These are phyloP conservation scores for Pristionchus fissidentatus DNA, from an alignment of 2,888 invertebrate genomes.

Conservation along the genomic window DNA sequence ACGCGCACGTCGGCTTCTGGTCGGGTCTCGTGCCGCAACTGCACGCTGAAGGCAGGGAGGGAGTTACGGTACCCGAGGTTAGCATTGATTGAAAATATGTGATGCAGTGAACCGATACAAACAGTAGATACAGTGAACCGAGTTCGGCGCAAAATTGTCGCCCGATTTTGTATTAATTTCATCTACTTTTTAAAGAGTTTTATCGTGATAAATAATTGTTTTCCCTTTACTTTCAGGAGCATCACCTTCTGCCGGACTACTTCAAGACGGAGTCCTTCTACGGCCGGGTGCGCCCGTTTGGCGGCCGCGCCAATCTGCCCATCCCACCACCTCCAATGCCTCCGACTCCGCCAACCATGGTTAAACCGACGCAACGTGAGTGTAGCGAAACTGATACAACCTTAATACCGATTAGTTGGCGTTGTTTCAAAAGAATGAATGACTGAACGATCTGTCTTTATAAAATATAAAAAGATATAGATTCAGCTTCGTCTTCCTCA, in stretches of 20 bases:
- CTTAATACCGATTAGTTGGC: no score
- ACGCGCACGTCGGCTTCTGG: conserved; percentile 74
- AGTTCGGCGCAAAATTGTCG: background rate
- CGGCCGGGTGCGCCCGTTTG: conserved; percentile 71
- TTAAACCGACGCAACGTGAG: conserved; percentile 61
- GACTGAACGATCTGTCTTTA: no score
- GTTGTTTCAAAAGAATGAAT: no score
- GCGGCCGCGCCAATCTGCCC: conserved; percentile 67
- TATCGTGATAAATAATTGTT: no score
- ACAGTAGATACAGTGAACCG: background rate
- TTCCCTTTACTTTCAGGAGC: conserved; percentile 62
- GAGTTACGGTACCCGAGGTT: conserved; percentile 59
- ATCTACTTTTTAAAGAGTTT: no score
- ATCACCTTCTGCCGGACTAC: conserved; percentile 70
- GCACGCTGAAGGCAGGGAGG: conserved; percentile 62
- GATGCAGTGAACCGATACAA: background rate
- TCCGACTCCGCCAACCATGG: conserved; percentile 67
- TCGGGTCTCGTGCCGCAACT: conserved; percentile 72
- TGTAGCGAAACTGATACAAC: background rate
- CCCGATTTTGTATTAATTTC: no score
- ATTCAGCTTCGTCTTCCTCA: conserved; percentile 54
- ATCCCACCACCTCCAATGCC: conserved; percentile 75
- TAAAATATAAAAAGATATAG: background rate
- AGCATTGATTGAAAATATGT: background rate
- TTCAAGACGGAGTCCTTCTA: conserved; percentile 71